phyloP scores from a whole-genome alignment of 2,888 invertebrate species.

The Schizaphis graminum region DNA sequence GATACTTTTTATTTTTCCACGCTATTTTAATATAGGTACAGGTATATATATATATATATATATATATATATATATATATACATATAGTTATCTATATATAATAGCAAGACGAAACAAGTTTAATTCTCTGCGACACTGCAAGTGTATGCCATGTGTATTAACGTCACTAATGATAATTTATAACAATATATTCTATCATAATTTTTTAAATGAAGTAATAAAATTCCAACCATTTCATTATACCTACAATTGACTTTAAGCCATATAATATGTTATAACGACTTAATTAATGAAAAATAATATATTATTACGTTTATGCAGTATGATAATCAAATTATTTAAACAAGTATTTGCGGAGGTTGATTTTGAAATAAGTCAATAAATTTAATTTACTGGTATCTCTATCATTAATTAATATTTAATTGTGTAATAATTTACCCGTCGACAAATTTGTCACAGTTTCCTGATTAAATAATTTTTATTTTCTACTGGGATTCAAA shows the following conservation, averaged over 20 bases:
- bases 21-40: background rate
- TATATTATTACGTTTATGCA: background rate
- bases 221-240: background rate
- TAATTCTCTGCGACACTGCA: background rate
- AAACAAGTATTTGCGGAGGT: background rate
- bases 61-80: too few species aligned
- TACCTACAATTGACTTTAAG: background rate
- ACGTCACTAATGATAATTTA: slow-evolving; percentile 4
- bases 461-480: background rate
- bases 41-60: background rate
- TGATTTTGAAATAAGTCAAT: slow-evolving; percentile 25
- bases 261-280: background rate
- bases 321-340: background rate
- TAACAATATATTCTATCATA: slow-evolving; percentile 33
- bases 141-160: background rate
- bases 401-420: background rate
- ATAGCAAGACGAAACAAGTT: background rate
- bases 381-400: background rate
- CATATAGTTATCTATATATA: background rate
- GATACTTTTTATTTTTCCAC: background rate
- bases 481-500: background rate
- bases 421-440: background rate
- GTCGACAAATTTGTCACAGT: background rate
- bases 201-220: background rate
- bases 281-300: slow-evolving; percentile 36